Base-by-base conservation (phyloP, 2,888 invertebrate genomes). In the Homarus gammarus region DNA sequence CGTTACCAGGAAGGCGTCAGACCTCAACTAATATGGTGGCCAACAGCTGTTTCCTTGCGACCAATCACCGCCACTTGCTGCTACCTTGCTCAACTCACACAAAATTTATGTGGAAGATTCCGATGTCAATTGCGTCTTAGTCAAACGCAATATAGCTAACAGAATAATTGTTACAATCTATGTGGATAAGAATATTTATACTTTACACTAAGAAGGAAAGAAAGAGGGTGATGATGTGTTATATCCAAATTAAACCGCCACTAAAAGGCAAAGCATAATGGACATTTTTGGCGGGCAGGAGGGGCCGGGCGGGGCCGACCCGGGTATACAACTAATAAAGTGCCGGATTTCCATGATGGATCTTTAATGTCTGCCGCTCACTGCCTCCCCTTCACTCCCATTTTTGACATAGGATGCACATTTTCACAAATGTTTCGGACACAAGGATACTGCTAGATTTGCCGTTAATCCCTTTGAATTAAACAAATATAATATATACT, bases 31-130 rank as follows among this genome's bases (percentile, higher is more conserved):
- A 75, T 75, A 75, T 75, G 44, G 44, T 15, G 75, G 44, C 75
- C 75, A 75, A 75, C 75, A 75, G 75, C 75, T 75, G 75, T 75
- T 75, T 33, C 40, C 75, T n/a, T 8, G 44, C 75, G 31, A 44
- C 75, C 75, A 75, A 75, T 75, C 75, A 40, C 75, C 40, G 75
- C n/a, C 75, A 44, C 75, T 75, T 75, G 75, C 75, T 75, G 44
- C 75, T 33, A 75, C 75, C 75, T 44, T 44, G 22, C 75, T 49
- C 40, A 75, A 75, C 75, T 44, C 75, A 2, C 40, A 1, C 73
- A 40, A 12, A 75, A 75, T 75, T 75, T 75, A 27, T 27, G 40
- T 33, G 75, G 15, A 27, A 49, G 44, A 75, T 44, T 75, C 40
- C 27, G 22, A 1, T 75, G 44, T 40, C 44, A 33, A 75, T 12